phyloP scores from a whole-genome alignment of 2,113 vertebrate species.

The Enhydra lutris region DNA sequence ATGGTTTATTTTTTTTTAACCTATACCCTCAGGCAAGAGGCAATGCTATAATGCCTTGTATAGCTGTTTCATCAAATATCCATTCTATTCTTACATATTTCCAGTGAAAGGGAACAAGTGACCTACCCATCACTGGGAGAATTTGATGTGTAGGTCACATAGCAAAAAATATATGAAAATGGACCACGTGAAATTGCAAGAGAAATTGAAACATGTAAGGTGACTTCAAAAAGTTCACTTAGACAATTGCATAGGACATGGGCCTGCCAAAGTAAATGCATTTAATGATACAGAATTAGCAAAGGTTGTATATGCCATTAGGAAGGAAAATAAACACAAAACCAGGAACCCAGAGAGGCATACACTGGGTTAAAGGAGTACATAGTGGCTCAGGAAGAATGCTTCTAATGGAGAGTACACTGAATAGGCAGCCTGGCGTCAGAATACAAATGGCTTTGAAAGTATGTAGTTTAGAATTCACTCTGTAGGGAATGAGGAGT shows the following conservation, averaged over 20 bases:
- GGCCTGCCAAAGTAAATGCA: background rate
- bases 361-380: background rate
- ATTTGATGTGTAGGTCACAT: background rate
- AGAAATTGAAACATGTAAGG: background rate
- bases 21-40: background rate
- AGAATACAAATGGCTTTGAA: background rate
- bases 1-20: background rate
- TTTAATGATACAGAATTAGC: background rate
- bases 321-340: background rate
- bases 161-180: background rate
- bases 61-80: background rate
- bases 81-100: background rate
- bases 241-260: background rate
- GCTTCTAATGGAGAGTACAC: background rate
- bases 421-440: background rate
- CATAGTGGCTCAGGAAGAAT: background rate
- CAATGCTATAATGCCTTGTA: background rate
- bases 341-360: background rate
- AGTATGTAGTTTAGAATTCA: background rate
- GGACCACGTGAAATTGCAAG: background rate
- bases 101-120: background rate
- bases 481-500: background rate
- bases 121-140: background rate
- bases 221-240: background rate
- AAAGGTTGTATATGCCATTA: background rate